These are phyloP conservation scores for Chanos chanos DNA, from an alignment of 2,797 vertebrate species.

Conservation along the genomic window DNA sequence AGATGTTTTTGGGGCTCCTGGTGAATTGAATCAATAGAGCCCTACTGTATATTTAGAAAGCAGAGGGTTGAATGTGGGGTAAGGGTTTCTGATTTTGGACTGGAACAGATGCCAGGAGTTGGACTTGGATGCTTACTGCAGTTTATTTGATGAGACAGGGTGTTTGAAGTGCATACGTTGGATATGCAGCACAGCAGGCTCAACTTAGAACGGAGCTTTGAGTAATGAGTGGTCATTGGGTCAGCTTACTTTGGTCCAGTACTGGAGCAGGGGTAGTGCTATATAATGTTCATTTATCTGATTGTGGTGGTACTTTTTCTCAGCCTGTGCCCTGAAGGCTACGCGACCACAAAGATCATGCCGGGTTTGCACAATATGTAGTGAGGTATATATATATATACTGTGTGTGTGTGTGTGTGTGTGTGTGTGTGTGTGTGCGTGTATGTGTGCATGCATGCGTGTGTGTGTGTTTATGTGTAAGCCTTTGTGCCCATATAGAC, in stretches of 20 bases:
- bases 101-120: slow-evolving; percentile 11
- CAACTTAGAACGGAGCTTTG: slow-evolving; percentile 9
- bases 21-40: slow-evolving; percentile 43
- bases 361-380: slow-evolving; percentile 19
- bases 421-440: slow-evolving; percentile 4
- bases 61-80: slow-evolving; percentile 34
- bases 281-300: too few species aligned
- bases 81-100: slow-evolving; percentile 36
- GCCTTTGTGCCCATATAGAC: too few species aligned
- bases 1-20: slow-evolving; percentile 31
- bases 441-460: background rate
- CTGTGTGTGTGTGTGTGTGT: background rate
- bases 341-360: too few species aligned
- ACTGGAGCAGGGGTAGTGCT: too few species aligned
- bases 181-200: slow-evolving; percentile 18
- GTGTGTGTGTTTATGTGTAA: too few species aligned
- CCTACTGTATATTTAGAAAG: slow-evolving; percentile 46
- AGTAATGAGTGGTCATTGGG: too few species aligned
- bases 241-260: too few species aligned
- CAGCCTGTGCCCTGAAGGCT: too few species aligned
- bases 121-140: slow-evolving; percentile 16
- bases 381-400: too few species aligned
- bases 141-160: slow-evolving; percentile 24
- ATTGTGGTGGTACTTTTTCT: too few species aligned
- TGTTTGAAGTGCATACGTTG: slow-evolving; percentile 28